Evolutionary conservation across 2,797 vertebrate genomes (phyloP).

Genomic region (Macropus fuliginosus): DNA sequence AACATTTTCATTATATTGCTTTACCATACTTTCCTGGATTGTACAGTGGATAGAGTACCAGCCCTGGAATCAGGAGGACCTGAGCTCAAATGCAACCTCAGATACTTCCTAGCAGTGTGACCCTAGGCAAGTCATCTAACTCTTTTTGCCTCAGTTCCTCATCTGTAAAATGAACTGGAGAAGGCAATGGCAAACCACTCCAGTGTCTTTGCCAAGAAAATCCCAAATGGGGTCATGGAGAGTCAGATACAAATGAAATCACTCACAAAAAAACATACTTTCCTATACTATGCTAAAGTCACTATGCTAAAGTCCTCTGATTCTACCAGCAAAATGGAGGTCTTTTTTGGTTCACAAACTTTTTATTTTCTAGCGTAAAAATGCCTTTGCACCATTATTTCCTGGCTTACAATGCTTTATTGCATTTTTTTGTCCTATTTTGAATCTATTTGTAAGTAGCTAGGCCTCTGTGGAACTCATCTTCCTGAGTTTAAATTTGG

Average conservation of each 20-base stretch:
- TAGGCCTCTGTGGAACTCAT: background rate
- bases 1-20: constrained; percentile 84
- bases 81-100: background rate
- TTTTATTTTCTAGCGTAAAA: constrained; percentile 68
- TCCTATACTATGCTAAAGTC: constrained; percentile 78
- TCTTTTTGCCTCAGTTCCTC: background rate
- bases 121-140: background rate
- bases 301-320: constrained; percentile 82
- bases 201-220: background rate
- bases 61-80: background rate
- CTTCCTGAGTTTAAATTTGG: background rate
- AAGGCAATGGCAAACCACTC: background rate
- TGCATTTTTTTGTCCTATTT: constrained; percentile 49
- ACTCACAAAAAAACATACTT: constrained; percentile 67
- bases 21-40: constrained; percentile 80
- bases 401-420: background rate
- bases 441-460: background rate
- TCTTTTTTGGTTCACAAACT: constrained; percentile 76
- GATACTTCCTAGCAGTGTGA: background rate
- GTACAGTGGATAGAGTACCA: background rate
- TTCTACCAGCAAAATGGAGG: constrained; percentile 70
- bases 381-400: constrained; percentile 44
- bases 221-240: background rate
- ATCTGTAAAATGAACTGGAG: background rate
- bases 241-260: background rate